Evolutionary conservation across 2,888 invertebrate genomes (phyloP), one percentile per base, ranked within the genome.

Genomic region (Hirudinaria manillensis): DNA sequence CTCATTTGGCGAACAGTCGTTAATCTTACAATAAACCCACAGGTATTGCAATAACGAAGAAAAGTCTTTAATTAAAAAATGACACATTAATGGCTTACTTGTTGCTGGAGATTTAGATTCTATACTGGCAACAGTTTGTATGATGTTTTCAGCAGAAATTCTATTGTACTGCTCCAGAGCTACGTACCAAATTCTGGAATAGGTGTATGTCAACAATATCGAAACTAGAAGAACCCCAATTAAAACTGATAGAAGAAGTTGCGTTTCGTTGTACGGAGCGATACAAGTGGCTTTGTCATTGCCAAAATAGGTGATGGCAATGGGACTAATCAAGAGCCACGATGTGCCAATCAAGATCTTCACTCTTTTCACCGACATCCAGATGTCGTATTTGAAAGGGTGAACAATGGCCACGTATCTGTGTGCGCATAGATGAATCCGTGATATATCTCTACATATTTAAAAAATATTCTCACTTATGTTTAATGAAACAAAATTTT

Each of bases 291-390:
- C n/a, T 4, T 27, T 61, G 3, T 13, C 61, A 13, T 61, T 61
- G 61, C n/a, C 24, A 45, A 45, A 24, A n/a, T 61, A 61, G 61
- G 7, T 29, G 3, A 13, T 1, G 29, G 21, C 4, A 29, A 27
- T 6, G 19, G 27, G 29, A 21, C 24, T 27, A 10, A 29, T 61
- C 10, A 24, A 16, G 7, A 61, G 2, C 27, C 24, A 24, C 13
- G 61, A 61, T 21, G 61, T 29, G 29, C 24, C 24, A 27, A 61
- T 61, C 61, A 61, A 24, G n/a, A 61, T n/a, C 61, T 61, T 61
- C 6, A 61, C 27, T 24, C 13, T n/a, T 29, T 29, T 61, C n/a
- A 6, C 61, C 61, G 61, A 27, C 24, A 61, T 4, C 61, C 61
- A 61, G 61, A 10, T 61, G 10, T 61, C n/a, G 29, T 61, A 61